Conservation (phyloP, 2,797 vertebrate species). For the Naso thynnoides region DNA sequence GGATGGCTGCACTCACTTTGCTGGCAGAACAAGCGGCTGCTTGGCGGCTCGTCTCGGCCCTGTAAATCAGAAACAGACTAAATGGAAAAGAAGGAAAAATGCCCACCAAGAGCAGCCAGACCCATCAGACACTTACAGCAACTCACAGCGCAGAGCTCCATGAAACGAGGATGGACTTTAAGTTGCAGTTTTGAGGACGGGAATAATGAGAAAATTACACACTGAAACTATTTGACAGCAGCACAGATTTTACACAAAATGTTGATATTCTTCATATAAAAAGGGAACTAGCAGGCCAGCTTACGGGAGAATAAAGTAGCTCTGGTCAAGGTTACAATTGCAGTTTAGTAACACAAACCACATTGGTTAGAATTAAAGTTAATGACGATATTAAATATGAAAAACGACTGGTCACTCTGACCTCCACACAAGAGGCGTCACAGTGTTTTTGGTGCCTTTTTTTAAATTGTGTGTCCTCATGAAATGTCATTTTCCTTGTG, state of each 20-base stretch:
- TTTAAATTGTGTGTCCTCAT: slow-evolving; percentile 15
- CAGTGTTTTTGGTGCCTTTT: slow-evolving; percentile 9
- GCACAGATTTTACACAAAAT: slow-evolving; percentile 20
- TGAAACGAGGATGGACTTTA: background rate
- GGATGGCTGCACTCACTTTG: slow-evolving; percentile 56
- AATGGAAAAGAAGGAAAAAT: slow-evolving; percentile 68
- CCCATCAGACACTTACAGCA: slow-evolving; percentile 21
- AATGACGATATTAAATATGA: slow-evolving; percentile 44
- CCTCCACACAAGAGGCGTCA: slow-evolving; percentile 7
- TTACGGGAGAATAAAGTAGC: slow-evolving; percentile 18
- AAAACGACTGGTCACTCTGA: slow-evolving; percentile 43
- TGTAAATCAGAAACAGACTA: slow-evolving; percentile 80
- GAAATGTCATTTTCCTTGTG: background rate
- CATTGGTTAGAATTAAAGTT: slow-evolving; percentile 39
- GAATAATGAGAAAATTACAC: slow-evolving; percentile 23
- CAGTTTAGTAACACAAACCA: slow-evolving; percentile 38
- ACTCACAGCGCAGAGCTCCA: background rate
- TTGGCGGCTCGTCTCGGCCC: slow-evolving; percentile 70
- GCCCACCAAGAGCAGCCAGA: slow-evolving; percentile 53
- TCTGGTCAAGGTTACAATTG: slow-evolving; percentile 35
- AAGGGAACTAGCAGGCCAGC: slow-evolving; percentile 5
- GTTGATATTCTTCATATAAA: slow-evolving; percentile 24
- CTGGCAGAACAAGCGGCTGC: slow-evolving; percentile 65
- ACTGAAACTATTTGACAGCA: slow-evolving; percentile 23
- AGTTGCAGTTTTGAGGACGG: slow-evolving; percentile 20